Evolutionary conservation across 1,140 invertebrate genomes (phyloP).

Genomic region (Nebria ingens): DNA sequence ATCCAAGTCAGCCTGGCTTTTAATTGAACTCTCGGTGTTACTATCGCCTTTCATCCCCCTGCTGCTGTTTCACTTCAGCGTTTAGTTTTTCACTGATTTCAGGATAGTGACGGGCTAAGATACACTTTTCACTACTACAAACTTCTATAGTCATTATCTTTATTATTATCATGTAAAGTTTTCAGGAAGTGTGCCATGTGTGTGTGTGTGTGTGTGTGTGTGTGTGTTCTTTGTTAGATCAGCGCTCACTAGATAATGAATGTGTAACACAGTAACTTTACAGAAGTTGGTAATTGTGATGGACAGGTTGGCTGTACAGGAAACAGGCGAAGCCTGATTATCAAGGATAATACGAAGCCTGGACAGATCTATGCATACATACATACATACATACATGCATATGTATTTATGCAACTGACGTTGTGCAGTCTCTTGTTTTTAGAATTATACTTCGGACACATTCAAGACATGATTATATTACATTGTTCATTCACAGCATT

Average conservation of each 20-base stretch:
- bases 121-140: too few relatives aligned
- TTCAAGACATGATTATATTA: too few relatives aligned
- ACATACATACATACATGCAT: not conserved
- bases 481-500: too few relatives aligned
- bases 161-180: constrained; percentile 7
- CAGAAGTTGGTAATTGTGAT: constrained; percentile 1
- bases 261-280: constrained; percentile 6
- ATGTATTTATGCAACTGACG: too few relatives aligned
- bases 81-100: too few relatives aligned
- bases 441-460: too few relatives aligned
- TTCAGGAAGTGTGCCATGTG: not conserved
- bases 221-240: not conserved
- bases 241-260: not conserved
- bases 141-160: not conserved
- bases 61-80: too few relatives aligned
- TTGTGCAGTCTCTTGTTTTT: too few relatives aligned
- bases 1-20: too few relatives aligned
- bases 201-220: not conserved
- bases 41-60: too few relatives aligned
- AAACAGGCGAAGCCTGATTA: not conserved
- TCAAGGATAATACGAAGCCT: constrained; percentile 1
- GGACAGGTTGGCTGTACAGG: not conserved
- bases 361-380: not conserved
- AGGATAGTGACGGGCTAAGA: too few relatives aligned
- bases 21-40: too few relatives aligned